Percentiles rank a stretch among this genome's conserved stretches.
These are phyloP conservation scores for Arvicanthis niloticus DNA, from an alignment of 2,113 vertebrate species.

Conservation along the genomic window DNA sequence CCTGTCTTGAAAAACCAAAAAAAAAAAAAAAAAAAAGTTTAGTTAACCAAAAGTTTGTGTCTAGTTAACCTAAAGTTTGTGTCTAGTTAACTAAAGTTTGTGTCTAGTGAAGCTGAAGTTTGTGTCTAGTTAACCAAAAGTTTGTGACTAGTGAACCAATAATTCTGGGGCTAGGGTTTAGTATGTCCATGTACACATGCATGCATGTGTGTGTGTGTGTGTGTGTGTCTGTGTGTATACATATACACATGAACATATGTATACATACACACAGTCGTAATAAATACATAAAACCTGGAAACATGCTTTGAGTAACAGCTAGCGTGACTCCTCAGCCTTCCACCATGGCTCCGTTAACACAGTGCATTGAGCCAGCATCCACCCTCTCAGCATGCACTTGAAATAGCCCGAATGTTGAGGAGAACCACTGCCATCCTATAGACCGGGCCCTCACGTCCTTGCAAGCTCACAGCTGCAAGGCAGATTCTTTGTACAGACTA, in stretches of 20 bases:
- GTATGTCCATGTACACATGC: not conserved
- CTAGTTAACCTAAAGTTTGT: not conserved
- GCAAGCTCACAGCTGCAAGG: not conserved
- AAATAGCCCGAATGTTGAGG: not conserved
- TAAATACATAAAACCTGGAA: not conserved
- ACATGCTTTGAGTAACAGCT: not conserved
- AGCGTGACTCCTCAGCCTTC: not conserved
- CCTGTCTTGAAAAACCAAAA: too few species aligned
- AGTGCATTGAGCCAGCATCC: not conserved
- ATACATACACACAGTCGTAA: not conserved
- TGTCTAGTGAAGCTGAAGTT: not conserved
- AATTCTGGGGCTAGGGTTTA: not conserved
- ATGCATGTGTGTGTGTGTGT: too few species aligned
- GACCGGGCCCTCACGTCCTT: not conserved
- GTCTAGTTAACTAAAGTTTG: not conserved
- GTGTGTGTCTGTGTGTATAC: too few species aligned
- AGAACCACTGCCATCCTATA: not conserved
- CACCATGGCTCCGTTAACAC: not conserved
- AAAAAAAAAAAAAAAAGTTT: too few species aligned
- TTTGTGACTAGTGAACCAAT: not conserved
- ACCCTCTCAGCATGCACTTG: not conserved
- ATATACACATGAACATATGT: not conserved
- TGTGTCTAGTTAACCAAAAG: not conserved
- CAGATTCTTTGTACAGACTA: not conserved
- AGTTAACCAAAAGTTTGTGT: too few species aligned